phyloP scores from a whole-genome alignment of 1,140 invertebrate genomes.

The Microplitis mediator region DNA sequence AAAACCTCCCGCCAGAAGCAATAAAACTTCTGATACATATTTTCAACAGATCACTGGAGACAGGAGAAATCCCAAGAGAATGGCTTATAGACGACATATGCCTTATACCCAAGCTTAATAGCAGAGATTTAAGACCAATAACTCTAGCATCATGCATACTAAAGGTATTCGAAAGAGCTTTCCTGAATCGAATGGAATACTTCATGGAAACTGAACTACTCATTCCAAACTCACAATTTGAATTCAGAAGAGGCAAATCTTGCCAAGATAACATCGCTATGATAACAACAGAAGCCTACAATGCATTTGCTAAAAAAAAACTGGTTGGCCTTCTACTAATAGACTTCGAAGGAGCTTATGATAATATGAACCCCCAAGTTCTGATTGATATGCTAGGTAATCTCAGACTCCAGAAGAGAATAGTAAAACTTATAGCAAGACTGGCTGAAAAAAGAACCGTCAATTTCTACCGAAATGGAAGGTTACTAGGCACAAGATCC shows the following conservation, averaged over 20 bases:
- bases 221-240: too few relatives aligned
- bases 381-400: too few relatives aligned
- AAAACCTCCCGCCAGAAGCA: constrained; percentile 10
- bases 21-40: constrained; percentile 19
- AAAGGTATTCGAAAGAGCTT: constrained; percentile 32
- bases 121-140: constrained; percentile 30
- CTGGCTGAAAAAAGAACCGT: too few relatives aligned
- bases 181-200: constrained; percentile 31
- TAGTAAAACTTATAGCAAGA: too few relatives aligned
- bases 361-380: too few relatives aligned
- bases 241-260: constrained; percentile 6
- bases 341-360: too few relatives aligned
- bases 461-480: too few relatives aligned
- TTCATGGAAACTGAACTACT: constrained; percentile 22
- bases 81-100: constrained; percentile 26
- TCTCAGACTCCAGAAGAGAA: too few relatives aligned
- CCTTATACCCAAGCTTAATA: constrained; percentile 24
- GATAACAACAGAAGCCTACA: constrained; percentile 12
- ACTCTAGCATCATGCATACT: constrained; percentile 21
- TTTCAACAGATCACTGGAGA: constrained; percentile 26
- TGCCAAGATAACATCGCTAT: constrained; percentile 8
- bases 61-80: constrained; percentile 6
- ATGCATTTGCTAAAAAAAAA: not conserved
- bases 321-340: too few relatives aligned
- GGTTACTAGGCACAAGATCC: too few relatives aligned